phyloP scores from a whole-genome alignment of 2,113 vertebrate genomes.

The Fukomys damarensis region DNA sequence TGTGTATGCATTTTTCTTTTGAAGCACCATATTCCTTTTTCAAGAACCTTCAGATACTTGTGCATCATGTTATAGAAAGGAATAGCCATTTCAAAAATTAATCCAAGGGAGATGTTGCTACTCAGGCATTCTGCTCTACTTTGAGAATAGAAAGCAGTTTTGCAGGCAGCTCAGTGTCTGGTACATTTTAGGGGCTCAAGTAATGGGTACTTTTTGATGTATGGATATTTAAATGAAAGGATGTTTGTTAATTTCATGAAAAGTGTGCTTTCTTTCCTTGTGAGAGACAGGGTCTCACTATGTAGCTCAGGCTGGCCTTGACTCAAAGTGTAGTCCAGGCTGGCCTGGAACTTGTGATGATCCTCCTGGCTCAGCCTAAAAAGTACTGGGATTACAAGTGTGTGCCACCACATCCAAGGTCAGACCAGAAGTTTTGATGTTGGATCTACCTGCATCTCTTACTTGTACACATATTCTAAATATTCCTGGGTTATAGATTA shows the following conservation, averaged over 20 bases:
- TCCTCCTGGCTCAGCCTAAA: neutral
- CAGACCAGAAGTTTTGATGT: neutral
- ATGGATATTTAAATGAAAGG: conserved; percentile 1
- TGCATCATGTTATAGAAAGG: neutral
- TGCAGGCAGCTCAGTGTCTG: neutral
- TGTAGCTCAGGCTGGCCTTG: neutral
- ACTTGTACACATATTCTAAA: neutral
- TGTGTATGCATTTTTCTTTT: neutral
- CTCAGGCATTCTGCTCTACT: neutral
- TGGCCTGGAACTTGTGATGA: neutral
- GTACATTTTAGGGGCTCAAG: neutral
- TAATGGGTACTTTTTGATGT: neutral
- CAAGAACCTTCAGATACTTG: neutral
- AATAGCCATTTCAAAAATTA: neutral
- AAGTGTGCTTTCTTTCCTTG: neutral
- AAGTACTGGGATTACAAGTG: neutral
- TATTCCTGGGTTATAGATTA: neutral
- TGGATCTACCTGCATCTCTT: neutral
- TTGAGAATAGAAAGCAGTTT: neutral
- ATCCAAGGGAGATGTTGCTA: too few relatives aligned
- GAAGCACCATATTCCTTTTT: neutral
- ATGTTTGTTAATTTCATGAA: neutral
- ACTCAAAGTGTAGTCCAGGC: neutral
- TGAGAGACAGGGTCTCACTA: neutral
- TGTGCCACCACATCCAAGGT: neutral